phyloP scores from a whole-genome alignment of 2,113 vertebrate genomes.

The Oenanthe melanoleuca region DNA sequence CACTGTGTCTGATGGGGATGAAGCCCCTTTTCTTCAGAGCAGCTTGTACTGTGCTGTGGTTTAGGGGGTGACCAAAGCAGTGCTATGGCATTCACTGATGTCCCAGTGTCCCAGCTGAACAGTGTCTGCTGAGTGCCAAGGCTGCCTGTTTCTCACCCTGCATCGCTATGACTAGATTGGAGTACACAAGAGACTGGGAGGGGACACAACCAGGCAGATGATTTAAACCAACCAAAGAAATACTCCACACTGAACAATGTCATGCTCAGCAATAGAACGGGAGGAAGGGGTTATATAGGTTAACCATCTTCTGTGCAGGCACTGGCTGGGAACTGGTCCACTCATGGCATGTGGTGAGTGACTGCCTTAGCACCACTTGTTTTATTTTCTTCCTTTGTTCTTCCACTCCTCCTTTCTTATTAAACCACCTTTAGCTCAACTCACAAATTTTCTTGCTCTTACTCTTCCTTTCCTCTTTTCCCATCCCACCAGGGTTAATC shows the following conservation, averaged over 20 bases:
- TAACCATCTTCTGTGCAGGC: neutral
- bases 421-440: neutral
- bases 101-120: neutral
- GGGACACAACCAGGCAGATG: neutral
- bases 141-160: neutral
- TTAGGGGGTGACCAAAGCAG: neutral
- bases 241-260: neutral
- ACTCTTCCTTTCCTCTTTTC: neutral
- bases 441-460: neutral
- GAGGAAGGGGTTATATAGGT: neutral
- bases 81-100: neutral
- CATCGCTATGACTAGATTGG: accelerated
- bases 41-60: neutral
- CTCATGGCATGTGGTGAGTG: neutral
- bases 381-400: neutral
- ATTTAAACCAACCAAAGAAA: neutral
- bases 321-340: neutral
- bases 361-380: neutral
- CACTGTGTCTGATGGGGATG: neutral
- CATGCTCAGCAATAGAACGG: neutral
- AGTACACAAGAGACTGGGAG: neutral
- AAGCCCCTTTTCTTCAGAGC: neutral
- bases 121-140: neutral
- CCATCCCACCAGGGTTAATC: neutral
- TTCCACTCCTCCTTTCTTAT: neutral